Conservation (phyloP, 2,797 vertebrate genomes). For the Fistularia commersonii region DNA sequence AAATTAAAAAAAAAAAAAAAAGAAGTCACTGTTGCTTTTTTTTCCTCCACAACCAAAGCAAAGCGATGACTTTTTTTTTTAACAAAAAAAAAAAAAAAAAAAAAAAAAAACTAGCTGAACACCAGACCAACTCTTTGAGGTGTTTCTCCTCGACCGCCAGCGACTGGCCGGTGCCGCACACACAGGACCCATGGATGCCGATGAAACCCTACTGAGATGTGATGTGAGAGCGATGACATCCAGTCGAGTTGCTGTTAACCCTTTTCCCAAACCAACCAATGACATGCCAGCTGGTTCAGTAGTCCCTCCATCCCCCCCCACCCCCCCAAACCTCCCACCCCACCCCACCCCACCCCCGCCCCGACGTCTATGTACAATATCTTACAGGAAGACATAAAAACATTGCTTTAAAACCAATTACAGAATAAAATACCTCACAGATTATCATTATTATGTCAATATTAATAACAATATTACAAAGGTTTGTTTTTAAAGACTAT, state of each 20-base stretch:
- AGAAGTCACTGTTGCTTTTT: slow-evolving; percentile 25
- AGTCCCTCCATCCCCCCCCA: slow-evolving; percentile 30
- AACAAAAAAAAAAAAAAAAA: slow-evolving; percentile 22
- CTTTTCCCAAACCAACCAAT: slow-evolving; percentile 63
- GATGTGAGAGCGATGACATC: slow-evolving; percentile 50
- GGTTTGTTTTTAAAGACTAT: slow-evolving; percentile 84
- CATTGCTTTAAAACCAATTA: slow-evolving; percentile 85
- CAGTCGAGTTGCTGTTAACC: slow-evolving; percentile 53
- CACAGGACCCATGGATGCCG: slow-evolving; percentile 36
- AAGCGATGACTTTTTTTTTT: slow-evolving; percentile 24
- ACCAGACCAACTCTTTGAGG: slow-evolving; percentile 35
- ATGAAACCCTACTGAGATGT: slow-evolving; percentile 55
- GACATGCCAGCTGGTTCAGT: slow-evolving; percentile 60
- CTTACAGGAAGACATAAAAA: slow-evolving; percentile 90
- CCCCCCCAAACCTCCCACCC: slow-evolving; percentile 4
- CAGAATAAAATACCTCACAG: slow-evolving; percentile 83
- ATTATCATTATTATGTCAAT: slow-evolving; percentile 75
- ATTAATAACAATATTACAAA: slow-evolving; percentile 82
- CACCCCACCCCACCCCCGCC: slow-evolving; percentile 7
- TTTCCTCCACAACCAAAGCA: slow-evolving; percentile 24
- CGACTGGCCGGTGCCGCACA: slow-evolving; percentile 41
- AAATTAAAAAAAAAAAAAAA: slow-evolving; percentile 15
- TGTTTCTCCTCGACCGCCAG: slow-evolving; percentile 8
- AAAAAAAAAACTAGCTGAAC: slow-evolving; percentile 14
- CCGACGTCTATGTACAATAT: slow-evolving; percentile 90